These are phyloP conservation scores for Parasteatoda tepidariorum DNA, from an alignment of 1,140 invertebrate genomes.

Conservation along the genomic window DNA sequence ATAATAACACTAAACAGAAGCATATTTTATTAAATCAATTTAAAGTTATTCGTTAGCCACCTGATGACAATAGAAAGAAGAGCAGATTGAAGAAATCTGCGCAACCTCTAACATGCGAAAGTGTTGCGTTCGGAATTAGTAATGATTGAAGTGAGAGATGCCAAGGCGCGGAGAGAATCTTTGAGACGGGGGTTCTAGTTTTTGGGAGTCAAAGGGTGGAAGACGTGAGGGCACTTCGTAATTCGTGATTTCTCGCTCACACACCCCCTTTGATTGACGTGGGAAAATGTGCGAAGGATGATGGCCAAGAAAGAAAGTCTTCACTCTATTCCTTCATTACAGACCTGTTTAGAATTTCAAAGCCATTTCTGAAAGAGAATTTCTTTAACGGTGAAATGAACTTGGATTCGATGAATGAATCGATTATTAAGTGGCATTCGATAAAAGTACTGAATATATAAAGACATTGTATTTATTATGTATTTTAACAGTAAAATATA, in stretches of 20 bases:
- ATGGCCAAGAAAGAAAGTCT: neutral
- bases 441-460: no score
- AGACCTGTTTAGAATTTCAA: constrained; percentile 2
- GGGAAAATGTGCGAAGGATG: constrained; percentile 55
- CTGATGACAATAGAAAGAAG: constrained; percentile 24
- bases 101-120: neutral
- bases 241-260: neutral
- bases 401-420: no score
- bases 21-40: constrained; percentile 19
- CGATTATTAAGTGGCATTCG: no score
- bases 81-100: neutral
- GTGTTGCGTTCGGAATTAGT: neutral
- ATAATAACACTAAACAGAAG: constrained; percentile 28
- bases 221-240: constrained; percentile 44
- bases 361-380: neutral
- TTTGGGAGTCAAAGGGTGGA: constrained; percentile 32
- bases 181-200: constrained; percentile 31
- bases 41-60: constrained; percentile 1
- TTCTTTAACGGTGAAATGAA: neutral
- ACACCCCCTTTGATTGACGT: constrained; percentile 55
- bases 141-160: neutral
- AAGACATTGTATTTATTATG: neutral
- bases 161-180: neutral
- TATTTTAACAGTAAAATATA: neutral
- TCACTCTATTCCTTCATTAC: neutral